phyloP scores from a whole-genome alignment of 1,140 invertebrate genomes.

The Cyphomyrmex costatus region DNA sequence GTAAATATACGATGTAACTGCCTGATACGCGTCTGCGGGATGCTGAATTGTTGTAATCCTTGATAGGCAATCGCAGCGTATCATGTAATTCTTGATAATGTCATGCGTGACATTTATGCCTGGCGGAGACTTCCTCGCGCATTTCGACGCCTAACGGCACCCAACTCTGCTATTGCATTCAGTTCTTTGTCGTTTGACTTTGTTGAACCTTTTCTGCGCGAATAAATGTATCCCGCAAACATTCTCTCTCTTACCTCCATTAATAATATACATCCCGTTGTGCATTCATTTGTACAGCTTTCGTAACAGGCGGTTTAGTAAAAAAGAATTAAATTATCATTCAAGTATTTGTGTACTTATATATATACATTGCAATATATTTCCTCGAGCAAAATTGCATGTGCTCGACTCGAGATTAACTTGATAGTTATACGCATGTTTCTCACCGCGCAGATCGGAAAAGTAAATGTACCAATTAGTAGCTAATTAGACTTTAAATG shows the following conservation, averaged over 20 bases:
- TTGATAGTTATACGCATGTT: not conserved
- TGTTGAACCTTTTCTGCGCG: not conserved
- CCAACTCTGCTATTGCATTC: not conserved
- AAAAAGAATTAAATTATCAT: not conserved
- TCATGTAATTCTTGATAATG: constrained; percentile 10
- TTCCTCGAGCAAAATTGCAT: not conserved
- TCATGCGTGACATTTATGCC: constrained; percentile 2
- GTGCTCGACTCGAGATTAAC: not conserved
- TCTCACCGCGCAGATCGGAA: not conserved
- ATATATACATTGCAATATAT: not conserved
- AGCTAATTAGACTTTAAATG: no score
- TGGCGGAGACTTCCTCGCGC: constrained; percentile 7
- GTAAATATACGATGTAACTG: constrained; percentile 9
- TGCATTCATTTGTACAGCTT: not conserved
- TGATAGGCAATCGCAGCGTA: constrained; percentile 19
- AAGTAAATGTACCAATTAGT: no score
- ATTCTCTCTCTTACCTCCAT: constrained; percentile 10
- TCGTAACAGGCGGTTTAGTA: not conserved
- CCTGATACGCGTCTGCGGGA: not conserved
- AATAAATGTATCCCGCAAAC: not conserved
- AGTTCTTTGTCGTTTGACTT: not conserved
- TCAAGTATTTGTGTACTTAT: not conserved
- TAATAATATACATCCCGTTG: constrained; percentile 2
- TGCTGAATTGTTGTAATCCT: constrained; percentile 58
- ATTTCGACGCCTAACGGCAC: not conserved